Percentiles rank a stretch among this genome's conserved stretches.
phyloP scores from a whole-genome alignment of 2,113 vertebrate genomes.

The Meriones unguiculatus region DNA sequence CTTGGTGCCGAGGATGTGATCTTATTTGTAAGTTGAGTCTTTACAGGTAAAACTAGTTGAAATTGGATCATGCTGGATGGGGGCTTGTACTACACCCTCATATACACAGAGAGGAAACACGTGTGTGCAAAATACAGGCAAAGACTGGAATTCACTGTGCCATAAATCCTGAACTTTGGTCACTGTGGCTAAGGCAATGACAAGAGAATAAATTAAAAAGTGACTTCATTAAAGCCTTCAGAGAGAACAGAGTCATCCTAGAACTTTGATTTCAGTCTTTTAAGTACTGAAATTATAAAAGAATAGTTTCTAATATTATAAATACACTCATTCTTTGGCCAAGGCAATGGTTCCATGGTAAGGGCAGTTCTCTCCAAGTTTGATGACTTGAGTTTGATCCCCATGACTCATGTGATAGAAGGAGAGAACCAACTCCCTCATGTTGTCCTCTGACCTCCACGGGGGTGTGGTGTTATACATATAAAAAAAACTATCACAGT shows the following conservation, averaged over 20 bases:
- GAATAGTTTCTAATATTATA: background rate
- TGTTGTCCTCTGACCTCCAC: background rate
- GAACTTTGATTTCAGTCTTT: background rate
- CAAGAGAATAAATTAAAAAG: background rate
- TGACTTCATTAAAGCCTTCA: background rate
- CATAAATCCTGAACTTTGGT: background rate
- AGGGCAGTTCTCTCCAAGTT: background rate
- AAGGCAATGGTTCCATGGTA: background rate
- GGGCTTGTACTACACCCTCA: no score
- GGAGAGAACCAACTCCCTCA: background rate
- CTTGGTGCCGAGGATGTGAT: background rate
- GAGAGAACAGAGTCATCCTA: background rate
- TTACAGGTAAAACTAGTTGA: background rate
- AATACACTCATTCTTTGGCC: background rate
- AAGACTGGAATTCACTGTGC: background rate
- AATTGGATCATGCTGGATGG: background rate
- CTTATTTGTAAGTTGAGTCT: background rate
- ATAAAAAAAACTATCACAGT: background rate
- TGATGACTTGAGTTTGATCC: background rate
- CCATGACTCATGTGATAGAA: background rate
- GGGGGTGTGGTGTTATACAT: no score
- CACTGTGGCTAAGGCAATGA: no score
- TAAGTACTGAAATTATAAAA: background rate
- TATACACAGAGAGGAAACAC: background rate
- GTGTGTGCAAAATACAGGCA: no score